phyloP scores from a whole-genome alignment of 2,113 vertebrate species.

The Thunnus thynnus region DNA sequence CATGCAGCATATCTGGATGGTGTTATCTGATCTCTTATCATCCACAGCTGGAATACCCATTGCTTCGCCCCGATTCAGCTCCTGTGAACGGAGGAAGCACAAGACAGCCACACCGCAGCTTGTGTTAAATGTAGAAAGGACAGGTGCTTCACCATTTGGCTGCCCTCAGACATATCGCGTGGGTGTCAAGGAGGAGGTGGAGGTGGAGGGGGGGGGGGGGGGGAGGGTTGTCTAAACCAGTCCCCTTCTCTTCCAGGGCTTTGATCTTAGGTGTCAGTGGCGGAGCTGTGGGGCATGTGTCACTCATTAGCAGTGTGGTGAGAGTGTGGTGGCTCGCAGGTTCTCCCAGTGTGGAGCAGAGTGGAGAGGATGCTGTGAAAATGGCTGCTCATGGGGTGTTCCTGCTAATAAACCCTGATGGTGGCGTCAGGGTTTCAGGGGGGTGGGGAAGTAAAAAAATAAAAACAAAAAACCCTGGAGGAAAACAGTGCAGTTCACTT shows the following conservation, averaged over 20 bases:
- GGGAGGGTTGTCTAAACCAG: conserved; percentile 38
- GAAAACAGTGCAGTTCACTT: conserved; percentile 31
- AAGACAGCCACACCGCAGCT: conserved; percentile 4
- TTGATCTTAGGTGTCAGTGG: conserved; percentile 82
- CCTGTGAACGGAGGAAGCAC: conserved; percentile 23
- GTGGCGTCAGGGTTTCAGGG: conserved; percentile 37
- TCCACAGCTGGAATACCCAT: conserved; percentile 71
- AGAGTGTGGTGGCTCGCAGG: conserved; percentile 72
- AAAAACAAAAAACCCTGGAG: conserved; percentile 2
- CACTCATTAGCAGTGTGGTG: conserved; percentile 82
- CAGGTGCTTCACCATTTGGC: conserved; percentile 84
- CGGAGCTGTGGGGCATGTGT: conserved; percentile 74
- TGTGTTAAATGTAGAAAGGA: conserved; percentile 51
- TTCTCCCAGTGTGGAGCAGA: conserved; percentile 44
- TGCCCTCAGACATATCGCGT: conserved; percentile 68
- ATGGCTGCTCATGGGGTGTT: conserved; percentile 65
- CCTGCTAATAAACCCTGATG: conserved; percentile 73
- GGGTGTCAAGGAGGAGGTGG: conserved; percentile 79
- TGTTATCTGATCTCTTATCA: conserved; percentile 64
- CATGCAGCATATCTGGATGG: conserved; percentile 23
- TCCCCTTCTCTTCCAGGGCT: conserved; percentile 73
- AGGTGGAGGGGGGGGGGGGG: conserved; percentile 9
- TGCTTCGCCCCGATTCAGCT: background rate
- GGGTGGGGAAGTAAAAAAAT: conserved; percentile 21
- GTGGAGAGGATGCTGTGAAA: conserved; percentile 77